Conservation (phyloP, 2,888 invertebrate species). For the Hydrotaea diabolus region DNA sequence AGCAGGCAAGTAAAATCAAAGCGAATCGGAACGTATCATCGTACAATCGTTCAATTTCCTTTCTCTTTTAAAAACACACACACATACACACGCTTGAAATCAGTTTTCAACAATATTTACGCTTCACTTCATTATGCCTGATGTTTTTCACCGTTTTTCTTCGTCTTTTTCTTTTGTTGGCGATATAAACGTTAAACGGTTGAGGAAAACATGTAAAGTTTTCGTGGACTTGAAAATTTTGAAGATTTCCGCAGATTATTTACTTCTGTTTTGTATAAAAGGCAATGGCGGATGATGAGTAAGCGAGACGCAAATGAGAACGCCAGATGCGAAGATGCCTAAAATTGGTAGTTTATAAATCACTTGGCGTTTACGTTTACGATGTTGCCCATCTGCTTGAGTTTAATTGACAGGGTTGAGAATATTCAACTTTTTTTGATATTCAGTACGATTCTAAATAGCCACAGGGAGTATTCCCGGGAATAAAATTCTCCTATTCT, state of each 20-base stretch:
- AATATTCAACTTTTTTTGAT: no score
- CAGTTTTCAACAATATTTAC: slow-evolving; percentile 22
- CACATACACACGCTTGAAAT: background rate
- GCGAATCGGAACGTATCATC: slow-evolving; percentile 17
- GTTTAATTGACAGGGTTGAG: no score
- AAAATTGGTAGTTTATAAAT: no score
- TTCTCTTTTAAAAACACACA: slow-evolving; percentile 42
- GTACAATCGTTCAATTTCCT: slow-evolving; percentile 35
- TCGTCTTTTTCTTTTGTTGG: background rate
- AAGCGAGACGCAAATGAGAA: no score
- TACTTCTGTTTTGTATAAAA: no score
- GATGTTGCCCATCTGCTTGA: no score
- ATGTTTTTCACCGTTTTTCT: background rate
- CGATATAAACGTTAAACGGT: background rate
- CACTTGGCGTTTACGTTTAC: no score
- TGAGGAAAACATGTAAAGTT: slow-evolving; percentile 9
- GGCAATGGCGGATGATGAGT: no score
- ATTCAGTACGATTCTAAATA: no score
- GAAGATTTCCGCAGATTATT: background rate
- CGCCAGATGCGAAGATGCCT: no score
- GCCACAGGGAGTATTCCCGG: no score
- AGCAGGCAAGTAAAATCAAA: background rate
- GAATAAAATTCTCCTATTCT: no score
- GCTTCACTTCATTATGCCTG: slow-evolving; percentile 30
- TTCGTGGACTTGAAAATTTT: background rate